Conservation (phyloP, 2,113 vertebrate species). For the Ochotona princeps region DNA sequence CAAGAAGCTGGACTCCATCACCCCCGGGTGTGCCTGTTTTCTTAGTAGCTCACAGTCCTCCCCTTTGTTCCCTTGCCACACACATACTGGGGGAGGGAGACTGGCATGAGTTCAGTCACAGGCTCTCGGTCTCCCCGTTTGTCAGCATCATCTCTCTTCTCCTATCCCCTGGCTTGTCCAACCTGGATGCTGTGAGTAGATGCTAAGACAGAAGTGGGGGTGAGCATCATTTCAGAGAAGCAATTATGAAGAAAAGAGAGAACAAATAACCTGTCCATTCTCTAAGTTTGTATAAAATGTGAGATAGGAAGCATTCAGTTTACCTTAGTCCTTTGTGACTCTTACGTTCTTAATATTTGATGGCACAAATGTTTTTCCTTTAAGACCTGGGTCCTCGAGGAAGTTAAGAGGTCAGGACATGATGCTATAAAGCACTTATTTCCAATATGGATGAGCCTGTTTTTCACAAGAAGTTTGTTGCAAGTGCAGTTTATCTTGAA, state of each 20-base stretch:
- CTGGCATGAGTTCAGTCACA: background rate
- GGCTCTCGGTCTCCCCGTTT: background rate
- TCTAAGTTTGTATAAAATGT: background rate
- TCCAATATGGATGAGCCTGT: background rate
- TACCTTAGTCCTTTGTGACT: background rate
- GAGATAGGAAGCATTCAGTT: background rate
- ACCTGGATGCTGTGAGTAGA: background rate
- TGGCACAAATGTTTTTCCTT: background rate
- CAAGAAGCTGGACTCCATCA: slow-evolving; percentile 35
- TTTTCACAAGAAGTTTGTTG: background rate
- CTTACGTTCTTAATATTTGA: background rate
- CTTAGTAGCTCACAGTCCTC: background rate
- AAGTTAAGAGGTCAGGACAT: background rate
- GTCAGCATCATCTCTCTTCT: background rate
- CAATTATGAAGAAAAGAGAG: background rate
- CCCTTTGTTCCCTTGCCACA: slow-evolving; percentile 25
- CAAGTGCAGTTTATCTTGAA: background rate
- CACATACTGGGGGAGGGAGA: background rate
- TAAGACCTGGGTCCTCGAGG: background rate
- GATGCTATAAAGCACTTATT: background rate
- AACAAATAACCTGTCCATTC: background rate
- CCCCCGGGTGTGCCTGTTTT: background rate
- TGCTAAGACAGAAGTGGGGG: background rate
- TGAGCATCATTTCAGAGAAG: background rate
- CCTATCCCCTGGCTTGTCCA: background rate